Conservation (phyloP, 2,113 vertebrate species). For the Anoura caudifer region DNA sequence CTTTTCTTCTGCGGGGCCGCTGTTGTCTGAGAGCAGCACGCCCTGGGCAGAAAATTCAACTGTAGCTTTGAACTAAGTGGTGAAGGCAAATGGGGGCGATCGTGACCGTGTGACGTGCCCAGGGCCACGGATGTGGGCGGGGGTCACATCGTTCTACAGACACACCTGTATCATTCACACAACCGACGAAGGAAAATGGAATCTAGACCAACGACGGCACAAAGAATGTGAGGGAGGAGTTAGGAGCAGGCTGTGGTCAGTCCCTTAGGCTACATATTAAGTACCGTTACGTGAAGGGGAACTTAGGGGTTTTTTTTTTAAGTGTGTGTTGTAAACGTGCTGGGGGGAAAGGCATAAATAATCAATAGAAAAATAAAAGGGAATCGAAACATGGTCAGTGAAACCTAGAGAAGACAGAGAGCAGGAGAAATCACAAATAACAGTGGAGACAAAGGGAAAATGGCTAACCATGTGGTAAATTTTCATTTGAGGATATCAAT, state of each 20-base stretch:
- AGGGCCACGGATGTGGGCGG: rapidly evolving
- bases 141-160: rapidly evolving
- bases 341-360: neutral
- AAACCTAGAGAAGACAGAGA: neutral
- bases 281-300: neutral
- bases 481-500: neutral
- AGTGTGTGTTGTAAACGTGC: neutral
- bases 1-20: neutral
- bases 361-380: neutral
- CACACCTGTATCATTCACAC: rapidly evolving
- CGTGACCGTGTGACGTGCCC: rapidly evolving
- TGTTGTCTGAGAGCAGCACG: neutral
- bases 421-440: neutral
- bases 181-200: rapidly evolving
- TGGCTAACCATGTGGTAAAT: neutral
- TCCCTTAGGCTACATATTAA: rapidly evolving
- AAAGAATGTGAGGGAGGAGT: rapidly evolving
- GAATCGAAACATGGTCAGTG: neutral
- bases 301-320: neutral
- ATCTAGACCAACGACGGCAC: rapidly evolving
- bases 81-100: rapidly evolving
- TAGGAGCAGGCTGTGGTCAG: rapidly evolving
- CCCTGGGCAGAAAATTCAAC: neutral
- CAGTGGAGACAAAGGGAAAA: neutral
- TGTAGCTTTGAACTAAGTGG: neutral